Base-by-base conservation (phyloP, 2,113 vertebrate species). In the Recurvirostra avosetta region DNA sequence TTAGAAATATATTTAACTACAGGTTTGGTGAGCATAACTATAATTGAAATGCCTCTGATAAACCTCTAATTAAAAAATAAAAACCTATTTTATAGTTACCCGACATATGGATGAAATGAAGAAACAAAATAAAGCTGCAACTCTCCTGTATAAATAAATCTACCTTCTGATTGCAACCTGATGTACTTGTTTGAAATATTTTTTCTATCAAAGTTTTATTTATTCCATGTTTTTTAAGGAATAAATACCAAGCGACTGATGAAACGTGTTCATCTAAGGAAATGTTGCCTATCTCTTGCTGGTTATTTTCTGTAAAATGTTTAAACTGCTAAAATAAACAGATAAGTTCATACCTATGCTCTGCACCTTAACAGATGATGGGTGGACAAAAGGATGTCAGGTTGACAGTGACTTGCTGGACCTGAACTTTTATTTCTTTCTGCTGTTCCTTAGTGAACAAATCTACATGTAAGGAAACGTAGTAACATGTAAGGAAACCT, bases 111-210 rank as follows among this genome's bases (percentile, higher is more conserved):
- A 72, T 82, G 66, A 94, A 95, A 81, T 82, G 43, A 79, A 52
- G 49, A 82, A 94, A 82, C 17, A 96, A 92, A 96, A 81, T 41
- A 95, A 80, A 94, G 72, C 63, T 91, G 41, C 41, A 84, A 34
- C 18, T 81, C n/a, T 83, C 43, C 45, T 30, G 14, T n/a, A 76
- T 27, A 79, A 83, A 73, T 65, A 90, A 88, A 85, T 71, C 43
- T 67, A 21, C 71, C 62, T 91, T 86, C 92, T 73, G 71, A 92
- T 65, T 53, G 72, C 63, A 86, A 65, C 32, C 43, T 29, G 29
- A 88, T 30, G 30, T 47, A 71, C 8, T 58, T 12, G 21, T 21
- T 10, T 41, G 29, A 82, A 94, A 65, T 2, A 78, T 4, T 23
- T 84, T 91, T 79, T 56, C 62, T 40, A 65, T 16, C 23, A 68